Base-by-base conservation (phyloP, 2,888 invertebrate genomes). In the Phyllotreta striolata region DNA sequence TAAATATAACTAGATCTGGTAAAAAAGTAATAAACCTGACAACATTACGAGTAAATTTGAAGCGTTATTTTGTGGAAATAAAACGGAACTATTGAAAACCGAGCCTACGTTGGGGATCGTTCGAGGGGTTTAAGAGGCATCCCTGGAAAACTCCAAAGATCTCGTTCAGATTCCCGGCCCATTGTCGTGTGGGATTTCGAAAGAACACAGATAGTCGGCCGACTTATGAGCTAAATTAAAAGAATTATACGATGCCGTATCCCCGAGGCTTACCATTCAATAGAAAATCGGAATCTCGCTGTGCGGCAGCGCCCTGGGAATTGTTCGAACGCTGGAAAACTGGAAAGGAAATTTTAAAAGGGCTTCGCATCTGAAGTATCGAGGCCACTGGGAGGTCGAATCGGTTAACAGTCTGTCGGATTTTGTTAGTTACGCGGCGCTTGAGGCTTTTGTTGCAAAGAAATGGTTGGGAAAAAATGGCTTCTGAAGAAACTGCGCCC, bases 161-260 rank as follows among this genome's bases (percentile, higher is more conserved):
- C 54, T 12, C 54, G n/a, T 43, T 35, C 38, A 35, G 38, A 56
- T 56, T 35, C 46, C 37, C 24, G 1, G 24, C 24, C 56, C 38
- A 56, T 56, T 56, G 56, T 56, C 46, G 56, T 44, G 38, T 8
- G 14, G 46, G 46, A 44, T 56, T 56, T 56, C 46, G 46, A 56
- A 12, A 13, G 37, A 56, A 56, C 41, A 55, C 46, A 56, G 38
- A 56, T 37, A 37, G 46, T 13, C 38, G 1, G 37, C 37, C 44
- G 46, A 56, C 56, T 56, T 46, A 44, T 38, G 44, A 24, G 56
- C 12, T 13, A 56, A 56, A 56, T 56, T 56, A 46, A 56, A 56
- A 37, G 46, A 56, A 56, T 44, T 44, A 56, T 44, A 56, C 56
- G 56, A 56, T 44, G 13, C 37, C 44, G 37, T 10, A 46, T 44